These are phyloP conservation scores for Rhinopomastus cyanomelas DNA, from an alignment of 2,113 vertebrate genomes.

Conservation along the genomic window DNA sequence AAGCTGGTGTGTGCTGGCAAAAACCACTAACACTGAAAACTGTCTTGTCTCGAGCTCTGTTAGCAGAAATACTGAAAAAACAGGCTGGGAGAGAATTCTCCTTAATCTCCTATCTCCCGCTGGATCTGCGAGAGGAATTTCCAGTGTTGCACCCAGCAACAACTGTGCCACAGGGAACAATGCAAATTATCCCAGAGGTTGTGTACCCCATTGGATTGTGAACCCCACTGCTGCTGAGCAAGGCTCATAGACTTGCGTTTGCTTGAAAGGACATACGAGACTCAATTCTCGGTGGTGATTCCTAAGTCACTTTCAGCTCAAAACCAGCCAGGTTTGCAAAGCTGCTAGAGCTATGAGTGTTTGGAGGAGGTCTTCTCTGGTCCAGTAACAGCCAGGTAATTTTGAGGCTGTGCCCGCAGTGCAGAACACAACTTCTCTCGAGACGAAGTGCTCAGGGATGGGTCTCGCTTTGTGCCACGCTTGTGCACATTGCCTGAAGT, in stretches of 20 bases:
- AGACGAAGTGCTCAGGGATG: fast-evolving
- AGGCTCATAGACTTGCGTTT: neutral
- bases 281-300: neutral
- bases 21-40: neutral
- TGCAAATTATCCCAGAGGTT: neutral
- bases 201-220: neutral
- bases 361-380: neutral
- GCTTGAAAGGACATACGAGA: neutral
- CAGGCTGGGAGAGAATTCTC: neutral
- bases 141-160: neutral
- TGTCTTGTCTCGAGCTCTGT: neutral
- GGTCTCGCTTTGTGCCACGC: neutral
- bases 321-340: neutral
- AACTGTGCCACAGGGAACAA: neutral
- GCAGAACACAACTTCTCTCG: neutral
- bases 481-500: fast-evolving
- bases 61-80: slow-evolving; percentile 5
- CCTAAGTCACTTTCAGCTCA: neutral
- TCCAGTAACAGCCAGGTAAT: neutral
- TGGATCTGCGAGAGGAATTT: neutral
- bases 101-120: neutral
- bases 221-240: neutral
- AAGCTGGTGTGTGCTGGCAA: neutral
- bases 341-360: neutral
- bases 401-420: neutral